Conservation (phyloP, 2,113 vertebrate species). For the Notechis scutatus region DNA sequence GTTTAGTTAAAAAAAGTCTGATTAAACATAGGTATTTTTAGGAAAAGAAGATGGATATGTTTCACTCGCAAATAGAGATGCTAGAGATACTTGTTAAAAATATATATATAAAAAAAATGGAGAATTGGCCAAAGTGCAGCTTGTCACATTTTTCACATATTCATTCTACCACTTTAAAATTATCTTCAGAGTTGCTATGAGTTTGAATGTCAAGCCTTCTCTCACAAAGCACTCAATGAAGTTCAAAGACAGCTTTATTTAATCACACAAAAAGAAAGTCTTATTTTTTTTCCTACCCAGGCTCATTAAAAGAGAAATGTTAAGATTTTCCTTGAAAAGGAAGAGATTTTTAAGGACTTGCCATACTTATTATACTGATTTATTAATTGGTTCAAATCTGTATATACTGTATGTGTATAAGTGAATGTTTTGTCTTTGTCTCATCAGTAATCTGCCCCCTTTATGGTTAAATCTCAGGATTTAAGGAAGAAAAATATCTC, state of each 20-base stretch:
- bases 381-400: not conserved
- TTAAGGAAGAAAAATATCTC: not conserved
- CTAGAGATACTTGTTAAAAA: not conserved
- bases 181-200: not conserved
- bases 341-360: not conserved
- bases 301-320: not conserved
- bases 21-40: not conserved
- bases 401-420: not conserved
- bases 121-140: not conserved
- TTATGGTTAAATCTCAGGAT: not conserved
- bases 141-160: not conserved
- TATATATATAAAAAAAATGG: not conserved
- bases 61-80: not conserved
- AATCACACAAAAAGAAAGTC: not conserved
- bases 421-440: not conserved
- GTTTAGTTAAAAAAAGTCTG: not conserved
- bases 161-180: not conserved
- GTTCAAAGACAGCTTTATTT: not conserved
- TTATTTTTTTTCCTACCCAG: not conserved
- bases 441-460: not conserved
- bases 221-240: not conserved
- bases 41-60: not conserved
- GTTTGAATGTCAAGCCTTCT: not conserved
- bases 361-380: not conserved
- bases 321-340: not conserved